phyloP scores from a whole-genome alignment of 2,113 vertebrate species.

The Porphyrio hochstetteri region DNA sequence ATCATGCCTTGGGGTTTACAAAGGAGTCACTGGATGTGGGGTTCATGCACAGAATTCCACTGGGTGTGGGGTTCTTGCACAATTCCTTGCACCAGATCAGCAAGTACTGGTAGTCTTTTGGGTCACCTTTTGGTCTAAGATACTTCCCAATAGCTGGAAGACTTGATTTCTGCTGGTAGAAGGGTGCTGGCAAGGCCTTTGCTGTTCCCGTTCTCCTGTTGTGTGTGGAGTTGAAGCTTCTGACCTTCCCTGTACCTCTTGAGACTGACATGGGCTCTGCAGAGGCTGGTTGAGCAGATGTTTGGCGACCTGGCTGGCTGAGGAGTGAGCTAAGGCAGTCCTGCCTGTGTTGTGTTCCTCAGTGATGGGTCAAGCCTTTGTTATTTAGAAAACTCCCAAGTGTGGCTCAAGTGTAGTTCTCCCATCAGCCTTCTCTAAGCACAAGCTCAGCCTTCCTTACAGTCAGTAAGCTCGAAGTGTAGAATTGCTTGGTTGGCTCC shows the following conservation, averaged over 20 bases:
- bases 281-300: not conserved
- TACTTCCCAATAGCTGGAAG: not conserved
- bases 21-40: not conserved
- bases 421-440: not conserved
- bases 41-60: not conserved
- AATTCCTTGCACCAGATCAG: not conserved
- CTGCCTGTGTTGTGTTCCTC: accelerated
- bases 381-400: not conserved
- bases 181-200: not conserved
- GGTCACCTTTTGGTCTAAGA: not conserved
- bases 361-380: not conserved
- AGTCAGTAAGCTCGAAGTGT: conserved; percentile 62
- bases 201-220: not conserved
- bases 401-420: not conserved
- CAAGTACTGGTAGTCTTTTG: not conserved
- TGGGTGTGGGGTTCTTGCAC: not conserved
- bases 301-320: accelerated
- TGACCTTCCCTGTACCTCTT: not conserved
- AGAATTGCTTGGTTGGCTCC: accelerated
- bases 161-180: not conserved
- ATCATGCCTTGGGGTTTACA: not conserved
- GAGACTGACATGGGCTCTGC: not conserved
- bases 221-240: accelerated
- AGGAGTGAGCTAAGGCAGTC: not conserved
- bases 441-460: conserved; percentile 30